Conservation (phyloP, 2,797 vertebrate genomes). For the Sebastes trivittatus region DNA sequence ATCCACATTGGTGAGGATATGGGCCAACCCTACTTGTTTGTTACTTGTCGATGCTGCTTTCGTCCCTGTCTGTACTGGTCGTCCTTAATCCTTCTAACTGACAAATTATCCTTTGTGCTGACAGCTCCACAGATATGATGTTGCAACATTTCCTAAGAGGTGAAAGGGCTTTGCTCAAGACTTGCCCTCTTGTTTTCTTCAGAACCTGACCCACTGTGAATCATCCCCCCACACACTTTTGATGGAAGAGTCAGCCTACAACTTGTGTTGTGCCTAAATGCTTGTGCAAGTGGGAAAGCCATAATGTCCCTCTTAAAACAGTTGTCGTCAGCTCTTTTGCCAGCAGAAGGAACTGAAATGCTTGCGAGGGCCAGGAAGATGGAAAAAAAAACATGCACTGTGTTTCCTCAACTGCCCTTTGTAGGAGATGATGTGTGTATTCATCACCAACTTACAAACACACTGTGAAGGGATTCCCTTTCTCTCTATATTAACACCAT, state of each 20-base stretch:
- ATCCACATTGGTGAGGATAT: not conserved
- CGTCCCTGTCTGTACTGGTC: not conserved
- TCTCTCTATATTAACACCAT: not conserved
- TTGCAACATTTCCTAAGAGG: slow-evolving; percentile 27
- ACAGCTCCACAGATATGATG: not conserved
- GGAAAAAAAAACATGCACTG: not conserved
- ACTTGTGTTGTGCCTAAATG: slow-evolving; percentile 22
- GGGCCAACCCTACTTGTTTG: not conserved
- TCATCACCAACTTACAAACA: not conserved
- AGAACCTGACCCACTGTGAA: slow-evolving; percentile 47
- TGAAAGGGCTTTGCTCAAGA: slow-evolving; percentile 43
- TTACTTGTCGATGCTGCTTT: not conserved
- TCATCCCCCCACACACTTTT: slow-evolving; percentile 31
- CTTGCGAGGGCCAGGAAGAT: not conserved
- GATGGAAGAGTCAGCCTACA: not conserved
- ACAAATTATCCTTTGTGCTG: not conserved
- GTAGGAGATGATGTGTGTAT: not conserved
- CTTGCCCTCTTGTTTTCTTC: slow-evolving; percentile 26
- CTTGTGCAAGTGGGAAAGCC: slow-evolving; percentile 31
- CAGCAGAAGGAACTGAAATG: slow-evolving; percentile 15
- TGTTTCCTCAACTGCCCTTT: not conserved
- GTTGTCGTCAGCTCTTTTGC: slow-evolving; percentile 25
- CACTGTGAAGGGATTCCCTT: not conserved
- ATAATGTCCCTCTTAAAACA: slow-evolving; percentile 17
- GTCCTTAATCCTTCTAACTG: not conserved